Base-by-base conservation (phyloP, 2,113 vertebrate species). In the Ceyx cyanopectus region DNA sequence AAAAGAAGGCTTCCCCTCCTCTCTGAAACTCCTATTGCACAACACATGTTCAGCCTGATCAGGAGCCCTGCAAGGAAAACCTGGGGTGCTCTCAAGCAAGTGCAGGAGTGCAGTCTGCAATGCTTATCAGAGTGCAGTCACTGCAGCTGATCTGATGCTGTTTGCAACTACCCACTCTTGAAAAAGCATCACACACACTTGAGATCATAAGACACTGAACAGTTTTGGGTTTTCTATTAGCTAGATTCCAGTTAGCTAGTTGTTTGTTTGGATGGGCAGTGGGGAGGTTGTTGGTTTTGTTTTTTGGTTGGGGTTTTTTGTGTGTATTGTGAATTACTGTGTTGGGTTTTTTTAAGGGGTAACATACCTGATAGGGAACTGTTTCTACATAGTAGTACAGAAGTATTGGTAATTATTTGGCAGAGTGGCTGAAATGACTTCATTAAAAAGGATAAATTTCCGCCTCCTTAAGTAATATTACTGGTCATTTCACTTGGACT, bases 401-500 rank as follows among this genome's bases (percentile, higher is more conserved):
- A 43, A 72, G n/a, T 0, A 66, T 20, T 3, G 85, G 41, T 19
- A 82, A 78, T 46, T 69, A 54, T 37, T 17, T 73, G 7, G 23
- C 30, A 72, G 22, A 81, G 86, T 1, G 67, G 7, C 12, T 65
- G 7, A 53, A 86, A 32, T 6, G 7, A 70, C 32, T 84, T 50
- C 5, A 27, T 58, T 43, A 22, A 37, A 91, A 81, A 58, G 24
- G 22, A 77, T 3, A 32, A 18, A 34, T 46, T 89, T 85, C 13
- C 53, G 53, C 5, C 5, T 70, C 60, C 56, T 40, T 67, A 76
- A 62, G 67, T 56, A 86, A 27, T 21, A 80, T 7, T 34, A 89
- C 29, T 70, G 63, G 40, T 67, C 67, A 72, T 40, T 84, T 85
- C 83, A 67, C 21, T 53, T 30, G 72, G 80, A 93, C 88, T 96